These are phyloP conservation scores for Pterocles orientalis DNA, from an alignment of 2,113 vertebrate species.

Conservation along the genomic window DNA sequence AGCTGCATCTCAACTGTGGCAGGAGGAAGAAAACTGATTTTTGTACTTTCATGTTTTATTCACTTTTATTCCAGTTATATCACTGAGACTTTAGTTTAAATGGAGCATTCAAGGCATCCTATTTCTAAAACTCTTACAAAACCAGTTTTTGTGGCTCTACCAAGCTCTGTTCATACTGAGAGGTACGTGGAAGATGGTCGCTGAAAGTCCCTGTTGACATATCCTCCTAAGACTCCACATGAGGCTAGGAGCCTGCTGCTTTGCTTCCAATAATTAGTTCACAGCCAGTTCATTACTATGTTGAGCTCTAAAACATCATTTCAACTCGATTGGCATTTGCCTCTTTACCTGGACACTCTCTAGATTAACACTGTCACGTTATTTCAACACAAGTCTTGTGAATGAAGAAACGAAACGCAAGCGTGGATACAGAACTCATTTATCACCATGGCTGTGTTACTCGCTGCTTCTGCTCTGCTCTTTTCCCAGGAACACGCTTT, in stretches of 20 bases:
- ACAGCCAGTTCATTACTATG: background rate
- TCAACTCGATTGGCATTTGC: background rate
- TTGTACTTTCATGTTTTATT: background rate
- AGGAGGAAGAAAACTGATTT: background rate
- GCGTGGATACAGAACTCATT: background rate
- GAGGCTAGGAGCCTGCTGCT: background rate
- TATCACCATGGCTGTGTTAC: background rate
- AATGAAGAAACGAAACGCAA: background rate
- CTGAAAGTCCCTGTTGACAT: background rate
- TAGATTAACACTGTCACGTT: background rate
- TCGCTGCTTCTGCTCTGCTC: background rate
- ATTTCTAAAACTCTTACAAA: background rate
- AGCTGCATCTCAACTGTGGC: background rate
- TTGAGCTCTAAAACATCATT: background rate
- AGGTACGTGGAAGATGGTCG: background rate
- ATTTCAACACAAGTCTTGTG: background rate
- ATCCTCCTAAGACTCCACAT: background rate
- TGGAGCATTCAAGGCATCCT: background rate
- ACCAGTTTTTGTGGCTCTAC: background rate
- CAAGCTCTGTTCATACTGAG: background rate
- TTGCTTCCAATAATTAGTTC: background rate
- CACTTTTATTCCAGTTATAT: background rate
- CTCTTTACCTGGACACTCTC: background rate
- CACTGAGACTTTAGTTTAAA: background rate
- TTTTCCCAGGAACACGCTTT: background rate